Base-by-base conservation (phyloP, 2,888 invertebrate genomes). In the Baronia brevicornis region DNA sequence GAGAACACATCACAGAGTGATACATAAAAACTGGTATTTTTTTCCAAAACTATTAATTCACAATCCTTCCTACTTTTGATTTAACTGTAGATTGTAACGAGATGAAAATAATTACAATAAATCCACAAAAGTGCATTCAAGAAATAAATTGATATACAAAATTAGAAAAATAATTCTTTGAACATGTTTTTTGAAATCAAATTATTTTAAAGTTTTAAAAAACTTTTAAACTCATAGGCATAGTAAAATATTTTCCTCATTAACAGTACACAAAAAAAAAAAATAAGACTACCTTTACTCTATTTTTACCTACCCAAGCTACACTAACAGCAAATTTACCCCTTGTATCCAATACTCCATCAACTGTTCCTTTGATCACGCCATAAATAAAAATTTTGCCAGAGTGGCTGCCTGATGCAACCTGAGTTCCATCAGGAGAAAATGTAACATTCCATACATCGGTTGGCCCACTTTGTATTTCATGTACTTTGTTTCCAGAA, bases 401-500 rank as follows among this genome's bases (percentile, higher is more conserved):
- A 4, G 91, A 91, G 62, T 96, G 94, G 43, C 95, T 93, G 0
- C 97, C 97, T 2, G 96, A 93, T 7, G 96, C 94, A 5, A 98
- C 88, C 55, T 89, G 91, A 51, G 90, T 90, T 38, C 95, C 93
- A 61, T 96, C 94, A 0, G 97, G 96, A 0, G 97, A 97, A 68
- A 97, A 97, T 2, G 91, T 91, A 0, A 97, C 91, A 0, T 95
- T 95, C 98, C 98, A 98, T 14, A 95, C 88, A 77, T 98, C 94
- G 0, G 92, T 90, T 0, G 95, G 94, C 0, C 94, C 94, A 15
- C 93, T 92, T 56, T 95, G 91, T 32, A 97, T 89, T 51, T 90
- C 90, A 41, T 92, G 91, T 25, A 93, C 87, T 68, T 92, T 91
- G 44, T 93, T 90, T 0, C 96, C 96, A 4, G 90, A 88, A 28